These are phyloP conservation scores for Anabas testudineus DNA, from an alignment of 2,797 vertebrate species.

Conservation along the genomic window DNA sequence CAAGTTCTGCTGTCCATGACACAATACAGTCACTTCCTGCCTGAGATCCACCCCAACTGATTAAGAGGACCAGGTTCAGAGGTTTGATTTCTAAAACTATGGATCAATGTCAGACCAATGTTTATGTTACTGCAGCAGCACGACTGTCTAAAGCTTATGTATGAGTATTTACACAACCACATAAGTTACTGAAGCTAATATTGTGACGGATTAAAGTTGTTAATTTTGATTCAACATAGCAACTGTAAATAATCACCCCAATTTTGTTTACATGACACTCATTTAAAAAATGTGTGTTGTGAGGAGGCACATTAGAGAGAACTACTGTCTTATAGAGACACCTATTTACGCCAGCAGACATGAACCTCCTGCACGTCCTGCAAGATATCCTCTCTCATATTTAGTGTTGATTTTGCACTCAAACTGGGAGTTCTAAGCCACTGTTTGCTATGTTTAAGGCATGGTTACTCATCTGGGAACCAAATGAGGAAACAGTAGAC, in stretches of 20 bases:
- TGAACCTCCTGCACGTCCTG: neutral
- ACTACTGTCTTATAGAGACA: no score
- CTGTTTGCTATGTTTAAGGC: neutral
- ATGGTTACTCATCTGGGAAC: neutral
- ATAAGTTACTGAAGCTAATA: no score
- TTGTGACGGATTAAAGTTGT: no score
- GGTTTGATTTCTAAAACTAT: constrained; percentile 11
- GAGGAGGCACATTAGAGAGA: no score
- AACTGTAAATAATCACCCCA: no score
- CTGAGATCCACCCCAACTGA: constrained; percentile 13
- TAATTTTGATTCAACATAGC: no score
- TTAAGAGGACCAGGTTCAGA: constrained; percentile 18
- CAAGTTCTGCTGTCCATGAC: constrained; percentile 40
- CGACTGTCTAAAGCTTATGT: neutral
- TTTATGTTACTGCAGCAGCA: no score
- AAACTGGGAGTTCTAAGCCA: no score
- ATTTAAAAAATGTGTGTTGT: no score
- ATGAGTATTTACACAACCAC: neutral
- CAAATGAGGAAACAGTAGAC: neutral
- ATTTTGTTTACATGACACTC: no score
- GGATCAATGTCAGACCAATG: neutral
- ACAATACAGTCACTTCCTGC: constrained; percentile 59
- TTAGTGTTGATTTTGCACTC: neutral
- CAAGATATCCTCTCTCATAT: neutral
- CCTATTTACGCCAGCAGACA: neutral